Percentiles rank a stretch among this genome's conserved stretches.
Evolutionary conservation across 2,797 vertebrate genomes (phyloP).

Genomic region (Adrianichthys oophorus): DNA sequence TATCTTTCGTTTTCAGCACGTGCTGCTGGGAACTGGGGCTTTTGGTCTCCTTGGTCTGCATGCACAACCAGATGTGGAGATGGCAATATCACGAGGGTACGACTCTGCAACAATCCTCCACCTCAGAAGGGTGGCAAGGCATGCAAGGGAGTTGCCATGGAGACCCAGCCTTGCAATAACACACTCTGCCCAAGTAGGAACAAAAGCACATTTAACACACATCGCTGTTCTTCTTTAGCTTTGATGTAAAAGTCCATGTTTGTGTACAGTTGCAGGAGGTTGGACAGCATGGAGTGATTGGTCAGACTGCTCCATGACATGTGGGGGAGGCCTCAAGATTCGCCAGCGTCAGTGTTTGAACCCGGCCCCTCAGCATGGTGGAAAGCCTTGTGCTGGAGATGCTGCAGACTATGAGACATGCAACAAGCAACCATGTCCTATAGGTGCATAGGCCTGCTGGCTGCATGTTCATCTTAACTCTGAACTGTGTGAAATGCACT

Average conservation of each 20-base stretch:
- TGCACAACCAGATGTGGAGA: conserved; percentile 92
- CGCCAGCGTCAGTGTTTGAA: conserved; percentile 86
- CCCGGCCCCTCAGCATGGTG: conserved; percentile 86
- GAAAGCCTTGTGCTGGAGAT: conserved; percentile 87
- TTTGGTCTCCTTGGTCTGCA: conserved; percentile 96
- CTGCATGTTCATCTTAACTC: conserved; percentile 1
- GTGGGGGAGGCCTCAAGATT: conserved; percentile 88
- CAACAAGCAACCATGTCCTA: conserved; percentile 86
- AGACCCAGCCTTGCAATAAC: conserved; percentile 80
- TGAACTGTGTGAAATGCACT: background rate
- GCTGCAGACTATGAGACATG: conserved; percentile 85
- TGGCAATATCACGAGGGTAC: conserved; percentile 88
- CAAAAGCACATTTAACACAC: background rate
- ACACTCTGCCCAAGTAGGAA: conserved; percentile 69
- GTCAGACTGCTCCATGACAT: conserved; percentile 88
- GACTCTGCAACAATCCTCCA: conserved; percentile 90
- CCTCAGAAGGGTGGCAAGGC: conserved; percentile 86
- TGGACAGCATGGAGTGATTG: conserved; percentile 94
- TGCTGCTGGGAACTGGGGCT: conserved; percentile 90
- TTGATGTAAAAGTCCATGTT: conserved; percentile 10
- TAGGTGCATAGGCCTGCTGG: conserved; percentile 76
- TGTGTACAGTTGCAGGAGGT: conserved; percentile 84
- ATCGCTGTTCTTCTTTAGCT: background rate
- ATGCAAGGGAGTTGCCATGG: conserved; percentile 82
- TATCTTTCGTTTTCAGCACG: conserved; percentile 73